Evolutionary conservation across 2,113 vertebrate species (phyloP).

Genomic region (Catagonus wagneri): DNA sequence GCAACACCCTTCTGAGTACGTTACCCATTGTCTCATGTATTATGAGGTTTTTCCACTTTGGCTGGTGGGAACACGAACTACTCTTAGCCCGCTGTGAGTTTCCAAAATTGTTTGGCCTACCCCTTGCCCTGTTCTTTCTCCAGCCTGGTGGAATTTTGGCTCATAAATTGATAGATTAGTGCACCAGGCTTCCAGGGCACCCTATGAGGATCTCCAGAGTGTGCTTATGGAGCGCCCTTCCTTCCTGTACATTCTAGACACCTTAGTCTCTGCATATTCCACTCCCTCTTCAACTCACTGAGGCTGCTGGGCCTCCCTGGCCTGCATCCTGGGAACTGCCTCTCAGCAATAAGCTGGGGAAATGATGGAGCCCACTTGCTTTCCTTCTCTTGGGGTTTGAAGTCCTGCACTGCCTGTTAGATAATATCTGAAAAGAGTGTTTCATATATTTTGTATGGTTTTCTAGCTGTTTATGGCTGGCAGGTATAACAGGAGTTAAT

Average conservation of each 20-base stretch:
- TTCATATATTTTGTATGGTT: constrained; percentile 18
- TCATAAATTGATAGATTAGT: not conserved
- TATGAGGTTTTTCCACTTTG: not conserved
- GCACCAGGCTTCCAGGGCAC: not conserved
- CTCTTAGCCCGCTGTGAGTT: not conserved
- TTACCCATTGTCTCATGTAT: not conserved
- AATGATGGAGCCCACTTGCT: not conserved
- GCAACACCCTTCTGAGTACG: not conserved
- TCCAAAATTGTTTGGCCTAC: not conserved
- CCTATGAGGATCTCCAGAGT: not conserved
- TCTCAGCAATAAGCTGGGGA: not conserved
- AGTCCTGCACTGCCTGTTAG: not conserved
- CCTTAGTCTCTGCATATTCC: not conserved
- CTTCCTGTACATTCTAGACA: not conserved
- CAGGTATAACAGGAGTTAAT: not conserved
- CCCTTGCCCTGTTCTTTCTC: not conserved
- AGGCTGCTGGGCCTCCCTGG: not conserved
- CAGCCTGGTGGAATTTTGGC: not conserved
- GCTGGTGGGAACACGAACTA: not conserved
- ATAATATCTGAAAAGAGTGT: not conserved
- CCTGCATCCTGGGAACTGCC: not conserved
- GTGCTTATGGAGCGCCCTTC: not conserved
- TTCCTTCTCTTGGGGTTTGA: not conserved
- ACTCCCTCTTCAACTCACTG: not conserved
- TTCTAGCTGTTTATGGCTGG: not conserved